Percentiles rank a stretch among this genome's conserved stretches.
These are phyloP conservation scores for Umimayanthus chanpuru DNA, from an alignment of 92 coral and sea anemone species.

Conservation along the genomic window DNA sequence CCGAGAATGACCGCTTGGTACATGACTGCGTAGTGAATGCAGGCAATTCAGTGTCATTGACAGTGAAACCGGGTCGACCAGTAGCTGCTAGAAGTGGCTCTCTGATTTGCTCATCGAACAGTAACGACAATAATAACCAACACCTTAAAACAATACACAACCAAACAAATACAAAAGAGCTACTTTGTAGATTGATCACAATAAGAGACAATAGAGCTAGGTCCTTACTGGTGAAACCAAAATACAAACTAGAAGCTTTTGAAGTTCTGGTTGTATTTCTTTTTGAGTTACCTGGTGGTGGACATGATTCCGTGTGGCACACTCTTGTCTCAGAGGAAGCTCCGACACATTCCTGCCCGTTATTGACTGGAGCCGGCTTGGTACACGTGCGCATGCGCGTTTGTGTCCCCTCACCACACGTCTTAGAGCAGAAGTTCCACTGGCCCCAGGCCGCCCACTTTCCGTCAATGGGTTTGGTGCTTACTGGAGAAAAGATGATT, in stretches of 20 bases:
- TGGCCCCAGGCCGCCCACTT: neutral
- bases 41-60: too few relatives aligned
- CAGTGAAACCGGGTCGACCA: too few relatives aligned
- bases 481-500: neutral
- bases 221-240: neutral
- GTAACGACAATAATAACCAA: too few relatives aligned
- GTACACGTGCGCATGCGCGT: slow-evolving; percentile 12
- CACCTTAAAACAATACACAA: too few relatives aligned
- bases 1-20: too few relatives aligned
- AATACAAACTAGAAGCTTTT: too few relatives aligned
- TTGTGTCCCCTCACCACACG: slow-evolving; percentile 22
- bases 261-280: neutral
- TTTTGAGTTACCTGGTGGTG: neutral
- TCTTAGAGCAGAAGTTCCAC: slow-evolving; percentile 1
- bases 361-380: slow-evolving; percentile 1
- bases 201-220: too few relatives aligned
- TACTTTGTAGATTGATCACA: too few relatives aligned
- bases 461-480: slow-evolving; percentile 5
- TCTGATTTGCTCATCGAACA: too few relatives aligned
- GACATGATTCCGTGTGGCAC: neutral
- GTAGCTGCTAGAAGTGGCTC: too few relatives aligned
- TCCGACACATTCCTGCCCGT: slow-evolving; percentile 7
- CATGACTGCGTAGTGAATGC: too few relatives aligned
- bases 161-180: too few relatives aligned
- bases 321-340: neutral